Evolutionary conservation across 2,113 vertebrate species (phyloP).

Genomic region (Chlamydotis undulata): DNA sequence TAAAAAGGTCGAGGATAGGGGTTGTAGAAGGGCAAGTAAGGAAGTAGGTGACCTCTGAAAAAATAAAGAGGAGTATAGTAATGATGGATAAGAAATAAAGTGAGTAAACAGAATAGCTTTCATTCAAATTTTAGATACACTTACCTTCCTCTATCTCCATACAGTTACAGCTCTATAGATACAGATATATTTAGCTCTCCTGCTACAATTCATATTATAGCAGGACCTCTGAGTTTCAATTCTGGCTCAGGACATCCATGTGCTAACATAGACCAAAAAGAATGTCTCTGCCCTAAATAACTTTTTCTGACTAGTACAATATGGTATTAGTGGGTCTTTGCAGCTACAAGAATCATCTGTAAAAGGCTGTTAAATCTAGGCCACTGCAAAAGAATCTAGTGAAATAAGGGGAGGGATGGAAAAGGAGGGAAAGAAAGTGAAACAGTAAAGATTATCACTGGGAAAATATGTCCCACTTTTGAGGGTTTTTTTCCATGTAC

Average conservation of each 20-base stretch:
- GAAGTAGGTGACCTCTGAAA: not conserved
- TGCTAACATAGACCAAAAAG: not conserved
- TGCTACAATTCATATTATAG: not conserved
- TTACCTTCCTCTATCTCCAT: not conserved
- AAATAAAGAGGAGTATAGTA: not conserved
- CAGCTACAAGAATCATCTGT: conserved; percentile 21
- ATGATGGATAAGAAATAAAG: not conserved
- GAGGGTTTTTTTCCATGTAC: not conserved
- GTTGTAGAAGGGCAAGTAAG: not conserved
- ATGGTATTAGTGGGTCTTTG: conserved; percentile 19
- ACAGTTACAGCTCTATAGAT: not conserved
- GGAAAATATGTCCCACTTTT: conserved; percentile 42
- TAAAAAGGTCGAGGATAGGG: not conserved
- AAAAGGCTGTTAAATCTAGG: conserved; percentile 54
- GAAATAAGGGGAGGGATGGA: not conserved
- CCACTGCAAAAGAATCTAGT: conserved; percentile 21
- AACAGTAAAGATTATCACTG: not conserved
- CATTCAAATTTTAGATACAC: not conserved
- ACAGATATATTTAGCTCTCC: not conserved
- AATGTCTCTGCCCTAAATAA: conserved; percentile 38
- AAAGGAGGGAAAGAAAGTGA: not conserved
- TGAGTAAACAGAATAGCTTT: not conserved
- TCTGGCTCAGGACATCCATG: not conserved
- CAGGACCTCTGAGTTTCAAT: not conserved
- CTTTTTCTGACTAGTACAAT: conserved; percentile 14